A percentile compares a stretch with the other conserved stretches of the same genome.
Conservation (phyloP, 2,888 invertebrate genomes). For the Ectemnius continuus region DNA sequence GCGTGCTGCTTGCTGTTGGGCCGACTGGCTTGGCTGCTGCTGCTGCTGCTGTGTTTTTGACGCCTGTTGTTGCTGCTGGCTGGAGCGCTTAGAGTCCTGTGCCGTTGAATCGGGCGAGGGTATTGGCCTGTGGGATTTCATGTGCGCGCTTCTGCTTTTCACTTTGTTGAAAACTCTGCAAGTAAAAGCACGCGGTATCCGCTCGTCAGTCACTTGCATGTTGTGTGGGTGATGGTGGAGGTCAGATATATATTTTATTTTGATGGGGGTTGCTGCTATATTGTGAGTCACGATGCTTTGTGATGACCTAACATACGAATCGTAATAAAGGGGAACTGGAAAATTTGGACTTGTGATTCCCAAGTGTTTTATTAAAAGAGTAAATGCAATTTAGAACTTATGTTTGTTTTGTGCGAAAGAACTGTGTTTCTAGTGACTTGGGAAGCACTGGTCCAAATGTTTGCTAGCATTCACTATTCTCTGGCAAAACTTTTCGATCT, state of each 20-base stretch:
- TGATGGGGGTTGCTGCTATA: neutral
- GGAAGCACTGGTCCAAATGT: neutral
- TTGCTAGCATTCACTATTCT: neutral
- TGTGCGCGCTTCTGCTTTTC: slow-evolving; percentile 99
- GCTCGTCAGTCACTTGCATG: neutral
- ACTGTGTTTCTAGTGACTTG: neutral
- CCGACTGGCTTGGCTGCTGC: slow-evolving; percentile 51
- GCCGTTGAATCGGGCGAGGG: slow-evolving; percentile 87
- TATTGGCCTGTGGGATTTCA: slow-evolving; percentile 96
- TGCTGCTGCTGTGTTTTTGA: slow-evolving; percentile 54
- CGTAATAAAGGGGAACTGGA: no score
- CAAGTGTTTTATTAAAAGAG: no score
- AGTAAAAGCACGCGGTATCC: slow-evolving; percentile 69
- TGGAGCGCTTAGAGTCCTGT: slow-evolving; percentile 81
- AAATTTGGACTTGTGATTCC: no score
- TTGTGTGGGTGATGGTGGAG: neutral
- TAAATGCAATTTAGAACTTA: no score
- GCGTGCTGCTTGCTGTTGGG: slow-evolving; percentile 49
- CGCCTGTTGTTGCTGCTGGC: slow-evolving; percentile 34
- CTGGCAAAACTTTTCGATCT: neutral
- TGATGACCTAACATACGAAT: no score
- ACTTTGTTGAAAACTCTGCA: slow-evolving; percentile 97
- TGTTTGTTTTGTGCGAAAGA: neutral
- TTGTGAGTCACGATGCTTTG: slow-evolving; percentile 4
- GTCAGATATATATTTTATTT: neutral